Base-by-base conservation (phyloP, 2,113 vertebrate genomes). In the Anser brachyrhynchus region DNA sequence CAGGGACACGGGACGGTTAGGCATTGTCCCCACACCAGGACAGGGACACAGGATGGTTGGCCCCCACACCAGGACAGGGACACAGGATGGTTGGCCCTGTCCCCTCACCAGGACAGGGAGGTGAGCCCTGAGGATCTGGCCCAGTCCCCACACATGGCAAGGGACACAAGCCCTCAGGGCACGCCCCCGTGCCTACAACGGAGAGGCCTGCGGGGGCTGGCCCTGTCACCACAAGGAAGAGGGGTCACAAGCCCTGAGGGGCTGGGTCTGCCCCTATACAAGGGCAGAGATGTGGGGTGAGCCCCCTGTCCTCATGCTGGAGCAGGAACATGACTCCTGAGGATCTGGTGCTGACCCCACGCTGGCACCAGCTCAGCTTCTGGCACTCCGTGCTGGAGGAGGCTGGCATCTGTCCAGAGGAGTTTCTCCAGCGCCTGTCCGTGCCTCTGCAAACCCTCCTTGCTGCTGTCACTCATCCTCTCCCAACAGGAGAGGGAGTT, bases 381-480 rank as follows among this genome's bases (percentile, higher is more conserved):
- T 22, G 70, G 8, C 3, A 25, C 69, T 21, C 20, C 1, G 2
- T 22, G 41, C 74, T 26, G 64, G 5, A 41, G 33, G 11, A 22
- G 17, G 7, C 21, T 0, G 19, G 6, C 31, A 20, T 23, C 17
- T 44, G 9, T 9, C 55, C 76, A 28, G 4, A 44, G n/a, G 11
- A 0, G 13, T 8, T 10, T 37, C 54, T 39, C 35, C 59, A 19
- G 29, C 4, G 22, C 23, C 44, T 33, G 0, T 11, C 37, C 12
- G 25, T 4, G 18, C 18, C 70, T 33, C 33, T 6, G 2, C 80
- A 20, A 59, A 21, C 39, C 28, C 41, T 28, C 41, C 20, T 31
- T 19, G 3, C 7, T 0, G 1, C 0, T 3, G 59, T 17, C 0
- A 2, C 51, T 61, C 66, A 21, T 35, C 14, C 21, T 84, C 11